phyloP scores from a whole-genome alignment of 1,140 invertebrate genomes.

The Chironomus striatipennis region DNA sequence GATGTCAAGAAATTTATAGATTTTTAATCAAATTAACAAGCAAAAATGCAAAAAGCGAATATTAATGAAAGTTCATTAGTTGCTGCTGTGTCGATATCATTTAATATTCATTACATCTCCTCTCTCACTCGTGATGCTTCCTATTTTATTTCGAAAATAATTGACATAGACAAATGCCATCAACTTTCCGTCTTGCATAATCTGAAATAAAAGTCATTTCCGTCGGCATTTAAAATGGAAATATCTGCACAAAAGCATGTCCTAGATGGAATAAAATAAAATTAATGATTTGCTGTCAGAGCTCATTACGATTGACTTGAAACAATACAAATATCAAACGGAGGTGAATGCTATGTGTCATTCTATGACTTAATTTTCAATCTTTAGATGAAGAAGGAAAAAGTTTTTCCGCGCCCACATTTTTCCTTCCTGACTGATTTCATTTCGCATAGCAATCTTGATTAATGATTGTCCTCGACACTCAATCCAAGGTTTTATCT shows the following conservation, averaged over 20 bases:
- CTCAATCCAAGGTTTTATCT: not conserved
- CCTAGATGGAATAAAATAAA: not conserved
- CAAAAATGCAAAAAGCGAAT: not conserved
- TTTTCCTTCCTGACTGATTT: not conserved
- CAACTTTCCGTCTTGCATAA: no score
- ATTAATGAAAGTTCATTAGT: conserved; percentile 19
- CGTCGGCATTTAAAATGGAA: no score
- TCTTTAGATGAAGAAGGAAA: not conserved
- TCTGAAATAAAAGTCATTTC: no score
- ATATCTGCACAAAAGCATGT: no score
- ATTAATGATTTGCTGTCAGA: conserved; percentile 19
- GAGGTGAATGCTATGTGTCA: not conserved
- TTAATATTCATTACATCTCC: conserved; percentile 18
- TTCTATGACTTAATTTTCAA: not conserved
- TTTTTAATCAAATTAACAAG: conserved; percentile 16
- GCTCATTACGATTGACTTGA: not conserved
- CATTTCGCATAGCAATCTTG: not conserved
- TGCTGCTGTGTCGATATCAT: not conserved
- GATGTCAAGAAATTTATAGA: not conserved
- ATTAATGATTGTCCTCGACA: conserved; percentile 12
- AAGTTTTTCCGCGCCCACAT: conserved; percentile 5
- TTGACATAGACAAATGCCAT: no score
- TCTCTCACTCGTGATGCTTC: not conserved
- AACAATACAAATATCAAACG: not conserved
- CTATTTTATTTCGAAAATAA: not conserved